Evolutionary conservation across 2,888 invertebrate genomes (phyloP).

Genomic region (Zonitis immaculata): DNA sequence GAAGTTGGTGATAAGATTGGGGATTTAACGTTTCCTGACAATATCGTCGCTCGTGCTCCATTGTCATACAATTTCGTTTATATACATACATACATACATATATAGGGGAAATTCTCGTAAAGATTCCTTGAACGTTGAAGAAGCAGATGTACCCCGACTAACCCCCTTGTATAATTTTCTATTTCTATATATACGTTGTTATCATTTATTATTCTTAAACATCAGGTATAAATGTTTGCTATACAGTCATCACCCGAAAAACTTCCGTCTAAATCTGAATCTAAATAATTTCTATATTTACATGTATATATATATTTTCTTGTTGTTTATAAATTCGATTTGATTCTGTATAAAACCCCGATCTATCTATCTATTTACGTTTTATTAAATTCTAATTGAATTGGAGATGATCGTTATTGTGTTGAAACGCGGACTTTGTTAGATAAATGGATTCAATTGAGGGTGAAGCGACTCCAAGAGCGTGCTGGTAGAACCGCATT

Average conservation of each 20-base stretch:
- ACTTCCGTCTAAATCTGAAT: slow-evolving; percentile 37
- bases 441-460: slow-evolving; percentile 23
- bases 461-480: slow-evolving; percentile 20
- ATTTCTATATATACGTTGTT: slow-evolving; percentile 24
- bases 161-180: slow-evolving; percentile 31
- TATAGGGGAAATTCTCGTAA: slow-evolving; percentile 15
- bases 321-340: neutral
- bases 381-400: neutral
- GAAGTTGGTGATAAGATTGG: slow-evolving; percentile 25
- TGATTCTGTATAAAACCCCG: neutral
- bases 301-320: neutral
- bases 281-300: no score
- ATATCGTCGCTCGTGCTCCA: slow-evolving; percentile 26
- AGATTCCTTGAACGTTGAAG: slow-evolving; percentile 28
- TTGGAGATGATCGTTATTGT: neutral
- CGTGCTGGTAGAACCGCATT: slow-evolving; percentile 32
- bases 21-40: neutral
- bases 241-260: slow-evolving; percentile 39
- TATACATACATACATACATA: no score
- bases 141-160: slow-evolving; percentile 28
- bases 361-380: neutral
- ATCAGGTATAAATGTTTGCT: slow-evolving; percentile 33
- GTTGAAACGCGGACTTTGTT: neutral
- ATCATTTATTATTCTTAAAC: slow-evolving; percentile 33
- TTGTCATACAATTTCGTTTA: slow-evolving; percentile 23